Conservation (phyloP, 2,113 vertebrate species). For the Thermophis baileyi region DNA sequence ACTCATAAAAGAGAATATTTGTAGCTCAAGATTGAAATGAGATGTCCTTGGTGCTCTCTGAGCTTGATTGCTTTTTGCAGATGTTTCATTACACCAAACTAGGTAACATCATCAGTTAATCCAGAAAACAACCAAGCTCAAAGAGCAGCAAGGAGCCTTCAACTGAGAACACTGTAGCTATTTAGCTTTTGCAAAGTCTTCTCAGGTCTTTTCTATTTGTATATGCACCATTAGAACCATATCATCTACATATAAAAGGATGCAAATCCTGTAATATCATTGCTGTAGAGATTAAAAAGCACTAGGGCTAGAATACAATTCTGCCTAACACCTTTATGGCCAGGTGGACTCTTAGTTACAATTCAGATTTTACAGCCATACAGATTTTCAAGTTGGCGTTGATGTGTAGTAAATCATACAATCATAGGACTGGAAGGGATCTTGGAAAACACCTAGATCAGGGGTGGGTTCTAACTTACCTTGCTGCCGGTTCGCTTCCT, state of each 20-base stretch:
- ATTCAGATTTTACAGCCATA: neutral
- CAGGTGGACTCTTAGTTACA: neutral
- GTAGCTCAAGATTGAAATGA: neutral
- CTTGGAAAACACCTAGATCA: neutral
- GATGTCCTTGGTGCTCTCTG: neutral
- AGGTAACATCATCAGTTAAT: neutral
- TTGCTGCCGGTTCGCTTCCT: no score
- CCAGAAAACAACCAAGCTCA: neutral
- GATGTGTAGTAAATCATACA: neutral
- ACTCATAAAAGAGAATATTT: neutral
- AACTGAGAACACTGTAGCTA: neutral
- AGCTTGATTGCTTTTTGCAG: neutral
- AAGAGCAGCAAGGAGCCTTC: neutral
- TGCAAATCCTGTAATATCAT: neutral
- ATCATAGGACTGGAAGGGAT: neutral
- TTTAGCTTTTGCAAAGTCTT: neutral
- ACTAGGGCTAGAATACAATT: neutral
- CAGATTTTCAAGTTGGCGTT: neutral
- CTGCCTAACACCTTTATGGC: neutral
- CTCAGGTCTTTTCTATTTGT: neutral
- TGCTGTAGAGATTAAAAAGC: neutral
- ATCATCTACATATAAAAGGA: neutral
- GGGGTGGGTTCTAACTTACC: no score
- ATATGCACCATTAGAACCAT: neutral
- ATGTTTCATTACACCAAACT: neutral